Conservation (phyloP, 2,113 vertebrate genomes). For the Myodes glareolus region DNA sequence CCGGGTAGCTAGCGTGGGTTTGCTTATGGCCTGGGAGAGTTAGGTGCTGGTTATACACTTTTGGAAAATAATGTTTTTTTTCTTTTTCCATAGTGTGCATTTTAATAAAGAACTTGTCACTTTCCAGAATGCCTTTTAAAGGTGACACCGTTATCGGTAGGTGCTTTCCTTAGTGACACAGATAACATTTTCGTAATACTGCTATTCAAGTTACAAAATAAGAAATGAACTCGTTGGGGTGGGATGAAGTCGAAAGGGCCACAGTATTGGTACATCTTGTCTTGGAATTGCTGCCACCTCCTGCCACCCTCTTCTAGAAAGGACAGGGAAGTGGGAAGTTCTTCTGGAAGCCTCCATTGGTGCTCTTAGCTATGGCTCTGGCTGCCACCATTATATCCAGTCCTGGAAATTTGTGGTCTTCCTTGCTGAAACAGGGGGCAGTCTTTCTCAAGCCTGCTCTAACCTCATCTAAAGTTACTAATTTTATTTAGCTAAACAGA, state of each 20-base stretch:
- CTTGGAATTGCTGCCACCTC: not conserved
- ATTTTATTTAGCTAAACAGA: not conserved
- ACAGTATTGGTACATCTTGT: not conserved
- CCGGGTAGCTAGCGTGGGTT: not conserved
- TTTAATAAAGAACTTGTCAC: constrained; percentile 94
- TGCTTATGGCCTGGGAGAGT: too few species aligned
- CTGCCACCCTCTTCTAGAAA: too few species aligned
- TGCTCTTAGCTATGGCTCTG: not conserved
- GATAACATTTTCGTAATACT: not conserved
- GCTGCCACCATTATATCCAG: not conserved
- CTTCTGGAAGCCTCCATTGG: too few species aligned
- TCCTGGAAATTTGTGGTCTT: fast-evolving
- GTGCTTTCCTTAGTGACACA: constrained; percentile 38
- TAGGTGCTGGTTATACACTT: fast-evolving
- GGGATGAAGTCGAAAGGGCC: not conserved
- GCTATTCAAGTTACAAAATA: too few species aligned
- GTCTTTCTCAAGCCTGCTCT: not conserved
- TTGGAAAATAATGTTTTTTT: not conserved
- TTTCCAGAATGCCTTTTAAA: constrained; percentile 94
- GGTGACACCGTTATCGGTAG: constrained; percentile 90
- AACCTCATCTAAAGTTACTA: not conserved
- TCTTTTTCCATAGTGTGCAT: constrained; percentile 88
- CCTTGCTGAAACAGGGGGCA: not conserved
- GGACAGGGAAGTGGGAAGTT: not conserved
- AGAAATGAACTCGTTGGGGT: not conserved